Percentiles rank a stretch among this genome's conserved stretches.
phyloP scores from a whole-genome alignment of 2,113 vertebrate species.

The Lonchura striata region DNA sequence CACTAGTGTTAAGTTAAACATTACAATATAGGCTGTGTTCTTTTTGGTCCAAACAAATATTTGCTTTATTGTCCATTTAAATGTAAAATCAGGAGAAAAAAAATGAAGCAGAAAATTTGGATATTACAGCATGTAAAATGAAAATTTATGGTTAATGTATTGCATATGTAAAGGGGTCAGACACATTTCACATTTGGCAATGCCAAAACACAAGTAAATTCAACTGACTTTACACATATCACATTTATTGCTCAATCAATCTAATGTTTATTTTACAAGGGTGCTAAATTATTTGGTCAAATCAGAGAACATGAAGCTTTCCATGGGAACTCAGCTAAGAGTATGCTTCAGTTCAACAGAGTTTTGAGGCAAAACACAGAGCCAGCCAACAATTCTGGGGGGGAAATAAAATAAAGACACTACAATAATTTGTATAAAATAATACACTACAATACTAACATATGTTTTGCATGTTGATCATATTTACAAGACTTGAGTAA shows the following conservation, averaged over 20 bases:
- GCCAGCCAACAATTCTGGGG: accelerated
- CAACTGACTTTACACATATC: background rate
- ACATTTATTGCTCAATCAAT: background rate
- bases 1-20: background rate
- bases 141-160: background rate
- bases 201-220: background rate
- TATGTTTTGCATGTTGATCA: background rate
- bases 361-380: background rate
- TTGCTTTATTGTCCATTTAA: background rate
- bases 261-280: background rate
- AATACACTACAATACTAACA: background rate
- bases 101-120: background rate
- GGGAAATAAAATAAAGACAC: accelerated
- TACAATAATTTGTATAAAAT: background rate
- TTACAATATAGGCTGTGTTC: background rate
- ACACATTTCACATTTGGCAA: background rate
- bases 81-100: background rate
- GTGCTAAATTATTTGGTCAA: background rate
- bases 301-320: background rate
- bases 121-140: background rate
- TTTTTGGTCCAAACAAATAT: background rate
- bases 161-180: background rate
- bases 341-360: background rate
- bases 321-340: background rate
- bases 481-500: background rate